These are phyloP conservation scores for Calypte anna DNA, from an alignment of 2,113 vertebrate species.

Conservation along the genomic window DNA sequence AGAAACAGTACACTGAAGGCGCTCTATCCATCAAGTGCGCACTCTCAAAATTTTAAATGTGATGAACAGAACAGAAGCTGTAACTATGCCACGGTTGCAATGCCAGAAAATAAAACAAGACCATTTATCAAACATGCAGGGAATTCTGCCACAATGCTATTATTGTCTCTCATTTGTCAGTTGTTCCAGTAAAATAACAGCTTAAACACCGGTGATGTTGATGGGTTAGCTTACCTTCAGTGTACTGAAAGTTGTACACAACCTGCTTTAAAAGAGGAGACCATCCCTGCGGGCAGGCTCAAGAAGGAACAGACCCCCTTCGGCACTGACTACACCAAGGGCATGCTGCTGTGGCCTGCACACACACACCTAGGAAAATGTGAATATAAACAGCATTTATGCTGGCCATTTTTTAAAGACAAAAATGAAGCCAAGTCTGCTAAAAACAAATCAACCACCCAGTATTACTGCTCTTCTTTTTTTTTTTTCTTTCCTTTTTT, in stretches of 20 bases:
- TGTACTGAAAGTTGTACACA: constrained; percentile 92
- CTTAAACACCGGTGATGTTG: constrained; percentile 84
- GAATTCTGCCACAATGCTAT: constrained; percentile 79
- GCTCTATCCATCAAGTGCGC: constrained; percentile 83
- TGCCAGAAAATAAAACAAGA: constrained; percentile 79
- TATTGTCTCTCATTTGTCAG: constrained; percentile 76
- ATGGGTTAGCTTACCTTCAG: constrained; percentile 94
- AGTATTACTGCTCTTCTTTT: constrained; percentile 73
- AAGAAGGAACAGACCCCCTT: constrained; percentile 90
- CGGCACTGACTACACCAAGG: constrained; percentile 91
- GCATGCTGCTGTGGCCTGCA: constrained; percentile 89
- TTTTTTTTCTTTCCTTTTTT: not conserved
- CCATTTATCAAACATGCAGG: constrained; percentile 82
- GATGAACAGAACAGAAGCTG: constrained; percentile 80
- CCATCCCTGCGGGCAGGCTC: constrained; percentile 91
- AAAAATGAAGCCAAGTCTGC: constrained; percentile 86
- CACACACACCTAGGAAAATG: constrained; percentile 92
- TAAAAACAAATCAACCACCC: constrained; percentile 85
- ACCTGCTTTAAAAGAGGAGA: constrained; percentile 93
- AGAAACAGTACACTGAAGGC: constrained; percentile 93
- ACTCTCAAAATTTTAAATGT: constrained; percentile 68
- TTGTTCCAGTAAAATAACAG: constrained; percentile 80
- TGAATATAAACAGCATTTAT: constrained; percentile 95
- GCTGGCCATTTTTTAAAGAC: constrained; percentile 85
- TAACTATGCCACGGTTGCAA: constrained; percentile 79